These are phyloP conservation scores for Terrapene triunguis DNA, from an alignment of 2,113 vertebrate species.

Conservation along the genomic window DNA sequence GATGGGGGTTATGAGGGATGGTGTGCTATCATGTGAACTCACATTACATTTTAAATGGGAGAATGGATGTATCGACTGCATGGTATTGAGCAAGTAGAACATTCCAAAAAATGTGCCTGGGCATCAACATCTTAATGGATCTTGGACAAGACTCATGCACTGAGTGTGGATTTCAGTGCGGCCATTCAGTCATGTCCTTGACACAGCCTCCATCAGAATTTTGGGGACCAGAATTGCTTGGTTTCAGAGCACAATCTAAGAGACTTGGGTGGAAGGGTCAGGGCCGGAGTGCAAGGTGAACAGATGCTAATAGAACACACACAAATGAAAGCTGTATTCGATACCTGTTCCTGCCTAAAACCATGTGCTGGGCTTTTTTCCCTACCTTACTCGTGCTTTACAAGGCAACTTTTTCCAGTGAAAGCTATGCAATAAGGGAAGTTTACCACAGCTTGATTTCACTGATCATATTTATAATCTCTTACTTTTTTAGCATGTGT, in stretches of 20 bases:
- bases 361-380: not conserved
- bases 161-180: not conserved
- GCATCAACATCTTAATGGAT: not conserved
- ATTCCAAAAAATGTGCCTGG: not conserved
- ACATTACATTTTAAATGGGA: not conserved
- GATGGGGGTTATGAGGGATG: too few relatives aligned
- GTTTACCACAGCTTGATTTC: not conserved
- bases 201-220: not conserved
- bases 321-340: not conserved
- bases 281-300: not conserved
- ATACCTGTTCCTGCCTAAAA: not conserved
- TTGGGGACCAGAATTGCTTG: too few relatives aligned
- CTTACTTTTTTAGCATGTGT: not conserved
- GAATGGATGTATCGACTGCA: not conserved
- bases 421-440: not conserved
- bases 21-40: not conserved
- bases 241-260: not conserved
- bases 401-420: not conserved
- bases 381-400: not conserved
- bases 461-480: not conserved
- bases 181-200: not conserved
- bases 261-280: not conserved
- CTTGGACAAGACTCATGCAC: not conserved
- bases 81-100: not conserved
- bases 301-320: not conserved